Percentiles rank a stretch among this genome's conserved stretches.
Evolutionary conservation across 1,140 invertebrate species (phyloP).

Genomic region (Ceratina australensis): DNA sequence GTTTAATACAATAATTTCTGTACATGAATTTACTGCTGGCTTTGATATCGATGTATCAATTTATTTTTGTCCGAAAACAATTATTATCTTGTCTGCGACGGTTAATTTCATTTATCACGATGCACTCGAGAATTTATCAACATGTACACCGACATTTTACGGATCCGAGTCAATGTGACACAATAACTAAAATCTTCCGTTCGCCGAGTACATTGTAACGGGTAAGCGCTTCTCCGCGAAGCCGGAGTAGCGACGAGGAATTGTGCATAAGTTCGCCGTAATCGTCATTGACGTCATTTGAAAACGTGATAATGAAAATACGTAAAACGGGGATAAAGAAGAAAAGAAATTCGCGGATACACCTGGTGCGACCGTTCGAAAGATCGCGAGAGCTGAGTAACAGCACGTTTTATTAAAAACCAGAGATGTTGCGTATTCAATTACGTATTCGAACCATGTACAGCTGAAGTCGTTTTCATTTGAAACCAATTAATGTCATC

Average conservation of each 20-base stretch:
- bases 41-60: not conserved
- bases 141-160: not conserved
- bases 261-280: not conserved
- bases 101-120: not conserved
- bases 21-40: too few species aligned
- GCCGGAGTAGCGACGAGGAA: conserved; percentile 3
- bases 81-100: not conserved
- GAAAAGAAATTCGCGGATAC: conserved; percentile 5
- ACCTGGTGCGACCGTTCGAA: conserved; percentile 25
- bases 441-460: not conserved
- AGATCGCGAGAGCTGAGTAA: not conserved
- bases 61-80: not conserved
- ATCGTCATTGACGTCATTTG: conserved; percentile 2
- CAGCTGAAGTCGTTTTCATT: not conserved
- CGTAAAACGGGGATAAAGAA: not conserved
- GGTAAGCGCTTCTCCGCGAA: too few species aligned
- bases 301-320: not conserved
- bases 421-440: conserved; percentile 10
- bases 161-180: not conserved
- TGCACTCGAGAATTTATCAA: conserved; percentile 12
- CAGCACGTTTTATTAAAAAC: conserved; percentile 8
- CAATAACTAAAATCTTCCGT: conserved; percentile 15
- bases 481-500: conserved; percentile 32
- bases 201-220: not conserved
- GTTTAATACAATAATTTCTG: not conserved